Evolutionary conservation across 2,888 invertebrate genomes (phyloP), one percentile per base, ranked within the genome.

Genomic region (Lithophane leautieri): DNA sequence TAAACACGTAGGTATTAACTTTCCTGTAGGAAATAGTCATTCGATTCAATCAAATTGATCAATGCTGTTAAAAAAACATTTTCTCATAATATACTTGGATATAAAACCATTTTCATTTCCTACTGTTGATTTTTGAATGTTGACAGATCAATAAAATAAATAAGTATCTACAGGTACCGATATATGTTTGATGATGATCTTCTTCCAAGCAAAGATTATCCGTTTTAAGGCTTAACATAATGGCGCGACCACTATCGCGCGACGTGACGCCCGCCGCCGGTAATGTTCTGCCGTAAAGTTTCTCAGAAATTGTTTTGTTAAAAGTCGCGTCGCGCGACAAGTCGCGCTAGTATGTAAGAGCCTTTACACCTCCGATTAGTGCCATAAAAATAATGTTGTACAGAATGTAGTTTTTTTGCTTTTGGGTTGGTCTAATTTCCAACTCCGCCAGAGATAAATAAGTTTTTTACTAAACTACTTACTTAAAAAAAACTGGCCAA

Each of bases 81-180:
- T 56, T 60, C 42, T 63, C 63, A 47, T 60, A 68, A 70, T 60
- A 47, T 62, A 73, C 70, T 56, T 67, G 16, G 34, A 22, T 69
- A 79, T 4, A 34, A 56, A 34, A 62, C 47, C n/a, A 58, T 66
- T 58, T n/a, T 28, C 19, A 70, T 63, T 69, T 62, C 25, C 44
- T 40, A 40, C 19, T 50, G 4, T 28, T 19, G n/a, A n/a, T n/a
- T 34, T 1, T 34, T 34, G 34, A 28, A 47, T 63, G 7, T 19
- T 63, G 25, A 19, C 3, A 68, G 16, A 56, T 44, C 42, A 60
- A 42, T 54, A 40, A 47, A n/a, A 8, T 63, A 9, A 19, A 1
- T 11, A 19, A 7, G 4, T 19, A n/a, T n/a, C 9, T 52, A n/a
- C 19, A 34, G 2, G 3, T 34, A 61, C 22, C 28, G 14, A 12